These are phyloP conservation scores for Melieria picta DNA, from an alignment of 2,888 invertebrate genomes.

Conservation along the genomic window DNA sequence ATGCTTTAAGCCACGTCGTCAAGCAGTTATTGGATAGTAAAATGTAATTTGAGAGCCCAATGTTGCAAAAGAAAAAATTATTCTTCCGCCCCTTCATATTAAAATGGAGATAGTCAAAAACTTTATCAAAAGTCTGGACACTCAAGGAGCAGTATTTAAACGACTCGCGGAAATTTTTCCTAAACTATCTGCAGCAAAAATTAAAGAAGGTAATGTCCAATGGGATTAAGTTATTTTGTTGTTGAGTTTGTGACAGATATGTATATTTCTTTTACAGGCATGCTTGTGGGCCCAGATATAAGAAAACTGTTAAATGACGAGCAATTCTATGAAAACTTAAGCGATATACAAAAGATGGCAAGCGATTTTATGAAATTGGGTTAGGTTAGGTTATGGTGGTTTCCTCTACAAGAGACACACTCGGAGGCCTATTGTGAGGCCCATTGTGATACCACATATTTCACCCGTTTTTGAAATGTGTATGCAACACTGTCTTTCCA, in stretches of 20 bases:
- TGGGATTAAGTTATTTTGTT: no score
- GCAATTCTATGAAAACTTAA: neutral
- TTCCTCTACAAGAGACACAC: no score
- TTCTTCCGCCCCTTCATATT: neutral
- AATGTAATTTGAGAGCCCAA: neutral
- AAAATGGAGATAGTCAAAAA: neutral
- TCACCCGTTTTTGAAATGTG: no score
- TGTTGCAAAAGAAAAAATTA: neutral
- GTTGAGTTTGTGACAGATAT: no score
- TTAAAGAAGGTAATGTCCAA: no score
- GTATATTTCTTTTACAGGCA: neutral
- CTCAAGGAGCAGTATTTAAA: neutral
- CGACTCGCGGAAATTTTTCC: no score
- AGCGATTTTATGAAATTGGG: neutral
- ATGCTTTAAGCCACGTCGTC: neutral
- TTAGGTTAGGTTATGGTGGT: no score
- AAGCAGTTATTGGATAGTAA: neutral
- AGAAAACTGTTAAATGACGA: neutral
- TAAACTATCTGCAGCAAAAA: no score
- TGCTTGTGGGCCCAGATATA: constrained; percentile 7
- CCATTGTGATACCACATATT: no score
- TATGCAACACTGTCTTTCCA: no score
- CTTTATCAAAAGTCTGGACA: neutral
- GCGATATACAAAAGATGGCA: constrained; percentile 2
- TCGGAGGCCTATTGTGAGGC: no score